Evolutionary conservation across 1,140 invertebrate species (phyloP), one percentile per base, ranked within the genome.

Genomic region (Drosophila albomicans): DNA sequence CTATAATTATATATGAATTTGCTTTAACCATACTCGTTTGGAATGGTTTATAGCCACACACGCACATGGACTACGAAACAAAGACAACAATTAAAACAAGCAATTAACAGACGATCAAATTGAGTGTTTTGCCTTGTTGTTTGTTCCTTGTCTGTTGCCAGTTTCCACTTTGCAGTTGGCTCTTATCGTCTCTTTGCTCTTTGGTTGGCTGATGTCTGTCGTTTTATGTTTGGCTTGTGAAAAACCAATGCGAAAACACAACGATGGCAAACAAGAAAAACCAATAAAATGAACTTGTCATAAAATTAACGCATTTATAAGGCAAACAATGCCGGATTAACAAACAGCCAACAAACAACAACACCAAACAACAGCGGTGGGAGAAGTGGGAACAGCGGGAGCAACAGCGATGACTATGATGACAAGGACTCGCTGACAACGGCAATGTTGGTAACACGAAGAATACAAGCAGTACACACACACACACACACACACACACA

Each of bases 231-330:
- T 54, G 66, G 72, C 52, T 62, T 66, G 74, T 72, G 82, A 87
- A 79, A 81, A 81, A 82, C 79, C 41, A 64, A 11, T 30, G 20
- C 10, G 46, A 63, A 52, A 45, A 41, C 13, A 52, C 4, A 67
- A 59, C 72, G 85, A 78, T 73, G 67, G 82, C 77, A 87, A 87
- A 88, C 80, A 87, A 73, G 85, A 70, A 79, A 81, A 89, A 81
- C 78, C 84, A 85, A 88, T 88, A 89, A 88, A 88, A 89, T 89
- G 85, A 88, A 88, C 81, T 88, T 88, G 85, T 89, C 84, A 88
- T 88, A 88, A 88, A 89, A 88, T 88, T 88, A 88, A 88, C 84
- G 84, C 84, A 89, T 89, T 88, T 89, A 89, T 88, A 84, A 85
- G 71, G 71, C 85, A 88, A 81, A 88, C 84, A 87, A 88, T 87